Base-by-base conservation (phyloP, 64 coral and sea anemone genomes). In the Stylophora pistillata region DNA sequence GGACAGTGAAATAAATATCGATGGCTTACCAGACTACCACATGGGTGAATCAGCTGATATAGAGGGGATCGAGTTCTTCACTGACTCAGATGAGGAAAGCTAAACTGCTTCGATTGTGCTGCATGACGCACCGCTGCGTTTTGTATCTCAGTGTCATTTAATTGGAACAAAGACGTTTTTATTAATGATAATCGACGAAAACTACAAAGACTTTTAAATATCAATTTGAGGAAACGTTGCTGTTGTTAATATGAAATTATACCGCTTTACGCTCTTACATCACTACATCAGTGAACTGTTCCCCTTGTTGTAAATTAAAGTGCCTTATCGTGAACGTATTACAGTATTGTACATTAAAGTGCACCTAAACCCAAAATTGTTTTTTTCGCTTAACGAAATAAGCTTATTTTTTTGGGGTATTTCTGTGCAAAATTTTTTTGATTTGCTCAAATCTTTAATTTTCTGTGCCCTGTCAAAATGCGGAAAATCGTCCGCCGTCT, bases 41-140 rank as follows among this genome's bases (percentile, higher is more conserved):
- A 77, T 52, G 74, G 47, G 76, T 78, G 76, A 78, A 78, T 78
- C 76, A 78, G 76, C 76, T 26, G 53, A 78, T 78, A 57, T 58
- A 78, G 76, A 78, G 76, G 76, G 57, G 85, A 87, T 78, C 1
- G 72, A 74, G 73, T 59, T 74, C 70, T 58, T 87, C 75, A 56
- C 23, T 78, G 53, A 78, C 75, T 56, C 53, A 78, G 75, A 78
- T 5, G 75, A 76, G 74, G 47, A 76, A 76, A 76, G 37, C 47
- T 76, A 75, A 87, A 87, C 85, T 76, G 85, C 71, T 87, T 74
- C 30, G 85, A 87, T 75, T 87, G 85, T 60, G 75, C 85, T 87
- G 85, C 21, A 87, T 87, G 85, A 87, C 54, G 71, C 55, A 75
- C 85, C 71, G 55, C 85, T 87, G 82, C 82, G 64, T 86, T 72